Conservation (phyloP, 2,888 invertebrate genomes). For the Lepas anatifera region DNA sequence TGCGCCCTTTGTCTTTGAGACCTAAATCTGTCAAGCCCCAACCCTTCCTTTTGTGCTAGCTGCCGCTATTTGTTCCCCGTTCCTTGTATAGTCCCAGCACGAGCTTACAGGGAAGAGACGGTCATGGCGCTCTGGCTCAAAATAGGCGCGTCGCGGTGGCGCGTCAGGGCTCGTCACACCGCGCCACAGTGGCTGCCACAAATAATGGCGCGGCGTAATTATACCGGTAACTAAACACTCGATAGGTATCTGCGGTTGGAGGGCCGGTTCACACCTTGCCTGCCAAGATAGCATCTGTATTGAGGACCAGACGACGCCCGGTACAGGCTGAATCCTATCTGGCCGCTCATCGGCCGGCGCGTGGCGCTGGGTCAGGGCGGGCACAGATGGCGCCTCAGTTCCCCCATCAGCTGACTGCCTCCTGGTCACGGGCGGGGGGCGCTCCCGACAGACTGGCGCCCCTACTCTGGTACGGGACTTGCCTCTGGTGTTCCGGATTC, state of each 20-base stretch:
- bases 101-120: neutral
- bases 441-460: too few relatives aligned
- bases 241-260: neutral
- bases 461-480: too few relatives aligned
- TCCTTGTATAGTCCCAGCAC: neutral
- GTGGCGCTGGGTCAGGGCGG: neutral
- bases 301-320: neutral
- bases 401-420: too few relatives aligned
- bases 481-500: too few relatives aligned
- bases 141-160: neutral
- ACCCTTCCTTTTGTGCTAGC: neutral
- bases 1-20: conserved; percentile 5
- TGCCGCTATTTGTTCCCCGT: neutral
- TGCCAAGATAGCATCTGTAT: neutral
- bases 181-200: neutral
- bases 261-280: neutral
- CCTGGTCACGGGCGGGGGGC: too few relatives aligned
- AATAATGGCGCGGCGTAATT: conserved; percentile 3
- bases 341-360: neutral
- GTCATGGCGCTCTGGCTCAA: neutral
- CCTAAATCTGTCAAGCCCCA: conserved; percentile 7
- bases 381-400: neutral
- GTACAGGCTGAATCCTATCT: neutral
- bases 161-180: neutral
- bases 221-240: conserved; percentile 10